Evolutionary conservation across 2,113 vertebrate species (phyloP), one percentile per base, ranked within the genome.

Genomic region (Ancistrus triradiatus): DNA sequence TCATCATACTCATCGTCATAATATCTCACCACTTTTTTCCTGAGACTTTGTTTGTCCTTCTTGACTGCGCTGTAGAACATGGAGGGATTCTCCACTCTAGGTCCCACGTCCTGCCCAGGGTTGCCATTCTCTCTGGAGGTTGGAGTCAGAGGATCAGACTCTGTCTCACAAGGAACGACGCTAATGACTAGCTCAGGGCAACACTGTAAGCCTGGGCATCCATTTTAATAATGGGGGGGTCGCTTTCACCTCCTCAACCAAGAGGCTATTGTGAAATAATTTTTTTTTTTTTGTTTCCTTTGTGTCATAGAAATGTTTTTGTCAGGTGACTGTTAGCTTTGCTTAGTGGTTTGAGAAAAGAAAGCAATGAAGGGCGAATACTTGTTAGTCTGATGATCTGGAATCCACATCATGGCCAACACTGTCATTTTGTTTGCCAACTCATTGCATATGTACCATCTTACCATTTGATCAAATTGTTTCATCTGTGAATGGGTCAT

Each of bases 21-120:
- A 76, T 84, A 83, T 87, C 91, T 91, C 87, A 95, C 93, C 92
- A 93, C 92, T 69, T 92, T 90, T 84, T 94, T 94, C 80, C 92
- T 90, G 61, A 92, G 90, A 74, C 87, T 90, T 81, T 92, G 91
- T 78, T 92, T 92, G 85, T 89, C 89, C 84, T 89, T 90, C 86
- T 90, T 91, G 82, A 91, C 91, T 35, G 89, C 88, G 83, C 90
- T 92, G 87, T 90, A 92, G 81, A 89, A 86, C 83, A 92, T 85
- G 0, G 89, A 86, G 68, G 92, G 91, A 73, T 90, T 91, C 84
- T 92, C 91, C 77, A 91, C 90, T 10, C 77, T 81, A 18, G 75
- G 80, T 7, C 90, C 87, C 80, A 90, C 90, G 81, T 92, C 91
- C 78, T 91, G 87, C 79, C 87, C 92, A 85, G 91, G 88, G 73